Evolutionary conservation across 1,140 invertebrate genomes (phyloP).

Genomic region (Drosophila baimaii): DNA sequence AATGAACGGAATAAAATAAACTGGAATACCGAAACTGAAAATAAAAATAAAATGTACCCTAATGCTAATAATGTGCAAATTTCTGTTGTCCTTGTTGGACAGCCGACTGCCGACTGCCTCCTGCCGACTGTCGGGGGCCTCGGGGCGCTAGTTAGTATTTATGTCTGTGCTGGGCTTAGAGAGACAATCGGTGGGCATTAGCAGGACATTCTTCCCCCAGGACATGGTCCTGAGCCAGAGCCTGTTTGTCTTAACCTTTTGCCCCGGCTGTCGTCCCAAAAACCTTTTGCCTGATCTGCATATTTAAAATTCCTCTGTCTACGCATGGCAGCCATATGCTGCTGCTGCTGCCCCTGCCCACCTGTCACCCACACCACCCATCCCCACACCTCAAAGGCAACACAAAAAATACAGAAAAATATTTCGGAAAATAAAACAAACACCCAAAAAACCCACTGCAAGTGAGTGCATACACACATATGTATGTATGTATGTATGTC

Average conservation of each 20-base stretch:
- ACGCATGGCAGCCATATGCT: constrained; percentile 56
- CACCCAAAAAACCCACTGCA: constrained; percentile 27
- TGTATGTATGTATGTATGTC: constrained; percentile 29
- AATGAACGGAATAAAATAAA: constrained; percentile 34
- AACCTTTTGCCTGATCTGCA: constrained; percentile 73
- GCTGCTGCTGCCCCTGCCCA: background rate
- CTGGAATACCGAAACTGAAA: constrained; percentile 43
- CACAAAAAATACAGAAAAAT: constrained; percentile 12
- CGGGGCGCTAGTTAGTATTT: constrained; percentile 67
- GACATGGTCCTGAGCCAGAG: constrained; percentile 23
- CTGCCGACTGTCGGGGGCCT: constrained; percentile 28
- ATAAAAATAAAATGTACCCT: constrained; percentile 68
- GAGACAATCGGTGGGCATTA: constrained; percentile 49
- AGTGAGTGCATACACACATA: constrained; percentile 19
- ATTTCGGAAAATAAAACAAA: constrained; percentile 17
- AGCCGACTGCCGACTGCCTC: background rate
- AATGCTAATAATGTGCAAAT: constrained; percentile 77
- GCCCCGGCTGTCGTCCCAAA: constrained; percentile 15
- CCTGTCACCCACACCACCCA: constrained; percentile 30
- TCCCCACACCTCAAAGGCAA: constrained; percentile 9
- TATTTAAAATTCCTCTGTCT: constrained; percentile 66
- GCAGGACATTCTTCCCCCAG: constrained; percentile 45
- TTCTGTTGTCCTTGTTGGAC: constrained; percentile 29
- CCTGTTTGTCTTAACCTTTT: constrained; percentile 68
- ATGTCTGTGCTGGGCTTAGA: constrained; percentile 54